These are phyloP conservation scores for Dryobota labecula DNA, from an alignment of 2,888 invertebrate genomes.

Conservation along the genomic window DNA sequence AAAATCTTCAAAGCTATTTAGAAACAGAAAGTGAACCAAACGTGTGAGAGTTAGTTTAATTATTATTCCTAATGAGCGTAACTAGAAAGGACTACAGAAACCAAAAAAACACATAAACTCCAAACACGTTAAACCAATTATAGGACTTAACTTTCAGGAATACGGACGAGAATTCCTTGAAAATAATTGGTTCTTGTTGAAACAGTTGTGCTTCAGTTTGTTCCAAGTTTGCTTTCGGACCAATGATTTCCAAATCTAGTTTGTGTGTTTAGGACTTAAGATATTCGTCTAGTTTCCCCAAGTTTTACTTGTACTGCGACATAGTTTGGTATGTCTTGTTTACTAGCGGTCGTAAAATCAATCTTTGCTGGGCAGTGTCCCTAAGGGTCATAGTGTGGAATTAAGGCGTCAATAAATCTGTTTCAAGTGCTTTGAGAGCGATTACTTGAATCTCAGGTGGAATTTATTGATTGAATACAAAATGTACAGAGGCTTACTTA, in stretches of 20 bases:
- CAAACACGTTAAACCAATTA: background rate
- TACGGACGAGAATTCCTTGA: constrained; percentile 51
- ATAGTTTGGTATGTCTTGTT: constrained; percentile 50
- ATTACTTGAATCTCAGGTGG: too few relatives aligned
- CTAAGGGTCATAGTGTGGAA: background rate
- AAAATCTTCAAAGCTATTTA: constrained; percentile 50
- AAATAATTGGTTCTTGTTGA: constrained; percentile 36
- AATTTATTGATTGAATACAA: too few relatives aligned
- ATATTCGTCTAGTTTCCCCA: constrained; percentile 70
- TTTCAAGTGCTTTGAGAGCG: too few relatives aligned
- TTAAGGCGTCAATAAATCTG: constrained; percentile 13
- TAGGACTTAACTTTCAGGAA: background rate
- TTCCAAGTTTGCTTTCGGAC: constrained; percentile 72
- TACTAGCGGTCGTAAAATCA: constrained; percentile 50
- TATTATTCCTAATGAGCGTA: constrained; percentile 69
- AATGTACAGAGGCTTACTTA: too few relatives aligned
- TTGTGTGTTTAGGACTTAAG: constrained; percentile 81
- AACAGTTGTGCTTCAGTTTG: constrained; percentile 58
- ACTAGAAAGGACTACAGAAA: constrained; percentile 40
- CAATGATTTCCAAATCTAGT: constrained; percentile 79
- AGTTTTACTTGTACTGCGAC: constrained; percentile 65
- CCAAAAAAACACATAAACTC: constrained; percentile 1
- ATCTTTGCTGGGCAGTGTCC: constrained; percentile 30
- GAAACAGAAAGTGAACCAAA: constrained; percentile 60
- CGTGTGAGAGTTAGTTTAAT: constrained; percentile 68